A percentile compares a stretch with the other conserved stretches of the same genome.
Evolutionary conservation across 1,140 invertebrate species (phyloP).

Genomic region (Calliphora vicina): DNA sequence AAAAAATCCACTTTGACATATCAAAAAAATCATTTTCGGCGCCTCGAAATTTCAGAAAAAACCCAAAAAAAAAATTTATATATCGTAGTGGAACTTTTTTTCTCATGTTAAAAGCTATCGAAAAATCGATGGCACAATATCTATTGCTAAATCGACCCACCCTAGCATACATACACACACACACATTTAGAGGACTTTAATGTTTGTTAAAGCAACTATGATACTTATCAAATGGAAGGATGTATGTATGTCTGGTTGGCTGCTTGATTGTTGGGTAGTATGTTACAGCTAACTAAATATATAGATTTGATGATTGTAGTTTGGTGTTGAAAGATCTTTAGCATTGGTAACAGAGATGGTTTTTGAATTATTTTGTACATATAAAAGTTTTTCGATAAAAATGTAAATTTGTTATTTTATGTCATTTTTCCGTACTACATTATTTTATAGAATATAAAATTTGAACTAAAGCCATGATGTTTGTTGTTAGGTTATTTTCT

Average conservation of each 20-base stretch:
- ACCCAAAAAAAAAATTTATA: too few species aligned
- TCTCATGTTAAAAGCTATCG: too few species aligned
- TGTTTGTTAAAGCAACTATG: too few species aligned
- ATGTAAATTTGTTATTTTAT: neutral
- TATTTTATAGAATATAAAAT: neutral
- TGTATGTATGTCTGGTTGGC: neutral
- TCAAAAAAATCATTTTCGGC: too few species aligned
- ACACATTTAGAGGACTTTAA: too few species aligned
- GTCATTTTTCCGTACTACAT: neutral
- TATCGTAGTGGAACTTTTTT: too few species aligned
- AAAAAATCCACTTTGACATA: too few species aligned
- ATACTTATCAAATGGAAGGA: neutral
- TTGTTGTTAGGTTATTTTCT: neutral
- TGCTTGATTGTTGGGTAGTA: neutral
- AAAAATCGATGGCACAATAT: too few species aligned
- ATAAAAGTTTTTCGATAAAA: constrained; percentile 10
- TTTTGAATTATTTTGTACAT: neutral
- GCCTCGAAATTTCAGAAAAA: too few species aligned
- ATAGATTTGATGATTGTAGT: neutral
- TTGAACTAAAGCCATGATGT: neutral
- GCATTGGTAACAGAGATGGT: neutral
- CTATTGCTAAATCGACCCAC: too few species aligned
- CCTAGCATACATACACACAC: too few species aligned
- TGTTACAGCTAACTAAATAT: neutral
- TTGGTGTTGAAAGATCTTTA: neutral